Evolutionary conservation across 2,888 invertebrate species (phyloP).

Genomic region (Heliconius ismenius): DNA sequence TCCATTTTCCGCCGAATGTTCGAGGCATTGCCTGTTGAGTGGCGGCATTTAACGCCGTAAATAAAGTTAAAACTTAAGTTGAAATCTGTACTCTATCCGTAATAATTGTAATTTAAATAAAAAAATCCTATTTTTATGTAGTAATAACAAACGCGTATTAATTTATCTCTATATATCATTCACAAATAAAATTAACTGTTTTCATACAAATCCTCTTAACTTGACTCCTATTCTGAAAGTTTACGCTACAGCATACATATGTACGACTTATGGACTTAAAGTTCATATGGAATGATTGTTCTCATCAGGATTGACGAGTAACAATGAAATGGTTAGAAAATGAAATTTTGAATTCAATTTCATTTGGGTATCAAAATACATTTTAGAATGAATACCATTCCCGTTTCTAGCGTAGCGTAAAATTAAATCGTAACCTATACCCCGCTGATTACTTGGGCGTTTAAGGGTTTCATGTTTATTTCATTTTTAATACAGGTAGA

Average conservation of each 20-base stretch:
- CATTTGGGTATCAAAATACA: constrained; percentile 42
- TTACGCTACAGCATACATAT: constrained; percentile 19
- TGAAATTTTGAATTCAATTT: constrained; percentile 45
- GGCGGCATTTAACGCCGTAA: too few relatives aligned
- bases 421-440: constrained; percentile 68
- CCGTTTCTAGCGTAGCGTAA: constrained; percentile 54
- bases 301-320: constrained; percentile 39
- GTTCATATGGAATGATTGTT: constrained; percentile 35
- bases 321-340: constrained; percentile 40
- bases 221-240: constrained; percentile 25
- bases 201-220: constrained; percentile 18
- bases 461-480: constrained; percentile 22
- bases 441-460: constrained; percentile 38
- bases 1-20: too few relatives aligned
- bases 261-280: constrained; percentile 28
- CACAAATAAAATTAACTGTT: constrained; percentile 1
- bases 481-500: not conserved
- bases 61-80: too few relatives aligned
- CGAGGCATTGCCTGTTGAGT: too few relatives aligned
- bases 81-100: too few relatives aligned
- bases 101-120: too few relatives aligned
- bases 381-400: constrained; percentile 47
- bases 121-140: not conserved
- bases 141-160: not conserved
- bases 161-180: constrained; percentile 11